These are phyloP conservation scores for Lonchura striata DNA, from an alignment of 2,113 vertebrate species.

Conservation along the genomic window DNA sequence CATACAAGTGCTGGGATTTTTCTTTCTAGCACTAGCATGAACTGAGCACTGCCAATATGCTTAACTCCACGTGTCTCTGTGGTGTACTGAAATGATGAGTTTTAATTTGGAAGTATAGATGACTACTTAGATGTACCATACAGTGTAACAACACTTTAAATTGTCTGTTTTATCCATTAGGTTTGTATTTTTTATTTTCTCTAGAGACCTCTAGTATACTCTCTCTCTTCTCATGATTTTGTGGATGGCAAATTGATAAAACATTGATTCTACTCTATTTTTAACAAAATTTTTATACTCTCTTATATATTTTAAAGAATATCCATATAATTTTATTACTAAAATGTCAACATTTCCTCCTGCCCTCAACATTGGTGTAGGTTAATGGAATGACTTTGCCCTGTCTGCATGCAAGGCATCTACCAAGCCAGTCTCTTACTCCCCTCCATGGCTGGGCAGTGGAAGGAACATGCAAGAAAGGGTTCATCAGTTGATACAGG, in stretches of 20 bases:
- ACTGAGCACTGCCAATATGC: not conserved
- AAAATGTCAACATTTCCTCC: not conserved
- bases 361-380: not conserved
- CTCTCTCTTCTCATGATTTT: not conserved
- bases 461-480: not conserved
- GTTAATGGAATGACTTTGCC: not conserved
- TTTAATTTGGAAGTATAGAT: not conserved
- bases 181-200: not conserved
- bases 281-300: not conserved
- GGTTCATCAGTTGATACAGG: not conserved
- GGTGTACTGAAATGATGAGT: not conserved
- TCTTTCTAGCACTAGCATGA: not conserved
- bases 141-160: not conserved
- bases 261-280: not conserved
- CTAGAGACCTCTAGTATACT: not conserved
- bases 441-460: not conserved
- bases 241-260: not conserved
- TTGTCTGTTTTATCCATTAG: not conserved
- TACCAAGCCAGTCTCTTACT: not conserved
- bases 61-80: not conserved
- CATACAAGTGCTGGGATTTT: not conserved
- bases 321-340: not conserved
- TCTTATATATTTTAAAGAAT: not conserved
- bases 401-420: not conserved
- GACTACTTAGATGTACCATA: not conserved